Base-by-base conservation (phyloP, 2,797 vertebrate genomes). In the Poliocrania exsul region DNA sequence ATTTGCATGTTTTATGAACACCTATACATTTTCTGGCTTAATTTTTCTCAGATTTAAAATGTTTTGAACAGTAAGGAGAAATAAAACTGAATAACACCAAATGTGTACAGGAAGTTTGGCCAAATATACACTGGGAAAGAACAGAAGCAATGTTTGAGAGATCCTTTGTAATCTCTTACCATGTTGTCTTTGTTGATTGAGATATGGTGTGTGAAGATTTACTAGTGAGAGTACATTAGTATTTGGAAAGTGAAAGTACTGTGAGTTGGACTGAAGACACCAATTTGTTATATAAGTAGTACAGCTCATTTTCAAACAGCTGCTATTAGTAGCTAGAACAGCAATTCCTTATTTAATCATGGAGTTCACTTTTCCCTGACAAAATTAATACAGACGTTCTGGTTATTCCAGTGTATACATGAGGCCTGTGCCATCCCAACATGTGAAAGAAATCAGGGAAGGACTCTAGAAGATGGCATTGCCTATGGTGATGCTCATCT, bases 101-200 rank as follows among this genome's bases (percentile, higher is more conserved):
- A 49, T 29, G 12, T 13, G 3, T 72, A 23, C 20, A 38, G 73
- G 54, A 79, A 4, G 17, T 69, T 66, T 54, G 28, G 9, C 50
- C 33, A 29, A 29, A 70, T 67, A 37, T 74, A 29, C 35, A 2
- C 15, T 61, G 15, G n/a, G 40, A 74, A 31, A 51, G 24, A 67
- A 49, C 20, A 10, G 71, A 87, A 94, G 82, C 35, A 35, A 18
- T 69, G 53, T 92, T 94, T 96, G 81, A 97, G 67, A 95, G 49
- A 69, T 80, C 65, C 37, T 85, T 92, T 91, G 81, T 91, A 65
- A 92, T 89, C 89, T 92, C 61, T 81, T 86, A 84, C 77, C 29
- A 5, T 28, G 61, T 87, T 96, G 81, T 89, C 78, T 70, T 82
- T 93, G 71, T 88, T 90, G 81, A 86, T 96, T 93, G 92, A 96